Base-by-base conservation (phyloP, 1,140 invertebrate species). In the Megathymus violae region DNA sequence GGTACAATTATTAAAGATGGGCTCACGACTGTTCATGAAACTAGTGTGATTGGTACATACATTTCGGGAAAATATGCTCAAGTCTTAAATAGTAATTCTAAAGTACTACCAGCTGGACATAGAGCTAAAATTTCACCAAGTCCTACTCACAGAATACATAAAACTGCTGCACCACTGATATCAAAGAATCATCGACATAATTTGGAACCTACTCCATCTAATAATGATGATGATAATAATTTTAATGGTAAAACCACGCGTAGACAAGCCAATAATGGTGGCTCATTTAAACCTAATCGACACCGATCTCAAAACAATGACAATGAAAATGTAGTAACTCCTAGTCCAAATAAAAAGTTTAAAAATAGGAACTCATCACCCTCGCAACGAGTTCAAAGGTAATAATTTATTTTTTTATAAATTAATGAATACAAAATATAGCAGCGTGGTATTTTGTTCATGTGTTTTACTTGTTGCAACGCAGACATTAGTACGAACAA, bases 11-110 rank as follows among this genome's bases (percentile, higher is more conserved):
- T 97, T 1, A 95, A 96, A 75, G 95, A 97, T 78, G 96, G 96
- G 1, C 76, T 95, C 0, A 97, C 96, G 0, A 97, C 96, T 0
- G 94, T 97, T 5, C 96, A 97, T 74, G 96, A 97, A 89, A 97
- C 96, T 0, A 96, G 95, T 76, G 96, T 97, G 9, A 95, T 97
- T 72, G 96, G 96, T 2, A 97, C 96, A 4, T 96, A 95, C 74
- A 96, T 97, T 70, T 96, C 95, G 52, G 96, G 96, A 50, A 96
- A 97, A 85, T 97, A 97, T 75, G 96, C 96, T 5, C 95, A 96
- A 84, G 95, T 97, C 2, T 86, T 96, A 4, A 94, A 96, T 69
- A 96, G 95, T 71, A 95, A 94, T 0, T 95, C 95, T 0, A 93
- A 92, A 77, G 92, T 93, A 61, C 81, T 93, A 61, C 81, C 89